phyloP scores from a whole-genome alignment of 2,888 invertebrate genomes.

The Tanypteryx hageni region DNA sequence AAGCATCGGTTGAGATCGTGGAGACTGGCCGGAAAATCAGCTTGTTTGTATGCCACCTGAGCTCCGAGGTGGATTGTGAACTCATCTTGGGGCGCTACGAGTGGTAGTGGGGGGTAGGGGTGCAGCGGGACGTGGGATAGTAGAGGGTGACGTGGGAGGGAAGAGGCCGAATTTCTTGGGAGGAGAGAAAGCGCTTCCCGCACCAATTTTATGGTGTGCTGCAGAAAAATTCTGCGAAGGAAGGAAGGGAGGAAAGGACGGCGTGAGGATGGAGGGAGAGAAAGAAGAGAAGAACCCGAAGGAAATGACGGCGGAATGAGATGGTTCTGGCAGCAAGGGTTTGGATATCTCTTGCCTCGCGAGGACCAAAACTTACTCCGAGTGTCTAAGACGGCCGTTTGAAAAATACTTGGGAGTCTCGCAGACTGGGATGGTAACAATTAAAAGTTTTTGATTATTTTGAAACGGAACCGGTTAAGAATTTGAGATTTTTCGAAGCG shows the following conservation, averaged over 20 bases:
- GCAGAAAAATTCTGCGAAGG: constrained; percentile 8
- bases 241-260: background rate
- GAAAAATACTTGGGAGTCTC: too few species aligned
- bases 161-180: background rate
- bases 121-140: background rate
- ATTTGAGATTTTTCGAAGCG: too few species aligned
- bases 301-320: too few species aligned
- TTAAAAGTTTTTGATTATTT: too few species aligned
- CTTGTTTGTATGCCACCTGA: constrained; percentile 65
- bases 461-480: too few species aligned
- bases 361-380: too few species aligned
- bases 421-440: too few species aligned
- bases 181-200: constrained; percentile 2
- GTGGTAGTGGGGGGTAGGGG: background rate
- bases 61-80: constrained; percentile 52
- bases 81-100: constrained; percentile 16
- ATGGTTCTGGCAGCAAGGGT: too few species aligned
- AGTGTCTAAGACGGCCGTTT: too few species aligned
- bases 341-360: too few species aligned
- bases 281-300: too few species aligned
- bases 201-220: constrained; percentile 40
- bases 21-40: constrained; percentile 65
- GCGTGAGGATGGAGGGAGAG: background rate
- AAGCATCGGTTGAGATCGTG: constrained; percentile 61
- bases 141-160: background rate